Base-by-base conservation (phyloP, 2,888 invertebrate species). In the Amphipyra berbera region DNA sequence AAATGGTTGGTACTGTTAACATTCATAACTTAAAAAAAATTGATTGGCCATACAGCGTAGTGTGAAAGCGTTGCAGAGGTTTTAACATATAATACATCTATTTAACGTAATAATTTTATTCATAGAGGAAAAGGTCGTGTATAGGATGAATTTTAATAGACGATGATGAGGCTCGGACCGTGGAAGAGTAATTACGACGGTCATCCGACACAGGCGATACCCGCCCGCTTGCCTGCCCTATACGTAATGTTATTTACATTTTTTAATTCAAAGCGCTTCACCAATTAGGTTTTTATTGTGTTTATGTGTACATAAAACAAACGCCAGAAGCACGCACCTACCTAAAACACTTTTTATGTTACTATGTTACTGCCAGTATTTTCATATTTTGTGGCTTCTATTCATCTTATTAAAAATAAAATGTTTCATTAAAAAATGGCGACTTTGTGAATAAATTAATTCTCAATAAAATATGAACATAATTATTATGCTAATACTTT, bases 71-170 rank as follows among this genome's bases (percentile, higher is more conserved):
- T 37, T 15, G 27, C 8, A 13, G 13, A 33, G 42, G 21, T 71
- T 55, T 70, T 41, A 52, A 71, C 42, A 58, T 52, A 66, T 77
- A 66, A 67, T 68, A 74, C 63, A 68, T 72, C 67, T 79, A 82
- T 66, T 73, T 76, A 75, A 79, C 74, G 71, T 75, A 78, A 85
- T 86, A 85, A 87, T 84, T 84, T 88, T 89, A 89, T 90, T 88
- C 88, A 89, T 87, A 83, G 84, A 82, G 82, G 78, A 74, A 84
- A 87, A 85, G 88, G 88, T 85, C 87, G 83, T 82, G 83, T 84
- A 81, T 87, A 86, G 85, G 82, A 87, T 90, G 88, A 90, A 90
- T 91, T 91, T 91, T 89, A 91, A 91, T 89, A 89, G 84, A 85
- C 84, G 81, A 87, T 87, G 89, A 90, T 90, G 88, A 86, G 84